A percentile compares a stretch with the other conserved stretches of the same genome.
Evolutionary conservation across 2,797 vertebrate genomes (phyloP).

Genomic region (Chloroceryle amazona): DNA sequence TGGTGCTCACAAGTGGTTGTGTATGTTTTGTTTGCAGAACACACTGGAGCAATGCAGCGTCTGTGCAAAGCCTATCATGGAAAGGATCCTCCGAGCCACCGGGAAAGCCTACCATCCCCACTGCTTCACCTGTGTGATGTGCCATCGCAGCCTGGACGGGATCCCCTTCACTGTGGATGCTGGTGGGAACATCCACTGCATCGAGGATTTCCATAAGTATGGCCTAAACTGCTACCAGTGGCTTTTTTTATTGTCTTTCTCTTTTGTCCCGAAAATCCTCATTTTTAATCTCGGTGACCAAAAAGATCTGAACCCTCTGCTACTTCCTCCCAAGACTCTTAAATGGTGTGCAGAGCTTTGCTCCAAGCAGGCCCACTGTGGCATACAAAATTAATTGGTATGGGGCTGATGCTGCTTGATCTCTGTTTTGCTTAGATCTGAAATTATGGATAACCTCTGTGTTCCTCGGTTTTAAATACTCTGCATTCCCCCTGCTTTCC

Average conservation of each 20-base stretch:
- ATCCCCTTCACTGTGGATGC: constrained; percentile 97
- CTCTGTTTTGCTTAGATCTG: neutral
- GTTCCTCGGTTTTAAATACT: neutral
- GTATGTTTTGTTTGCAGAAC: constrained; percentile 82
- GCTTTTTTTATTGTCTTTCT: neutral
- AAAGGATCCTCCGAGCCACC: constrained; percentile 94
- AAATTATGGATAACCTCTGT: neutral
- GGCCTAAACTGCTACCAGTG: neutral
- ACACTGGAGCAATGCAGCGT: constrained; percentile 96
- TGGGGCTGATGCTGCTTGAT: neutral
- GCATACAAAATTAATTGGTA: neutral
- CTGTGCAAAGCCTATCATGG: constrained; percentile 97
- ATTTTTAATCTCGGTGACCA: neutral
- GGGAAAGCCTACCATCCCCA: constrained; percentile 98
- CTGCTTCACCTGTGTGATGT: constrained; percentile 98
- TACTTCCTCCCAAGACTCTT: neutral
- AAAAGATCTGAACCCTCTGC: neutral
- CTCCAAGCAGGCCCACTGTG: neutral
- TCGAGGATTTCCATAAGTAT: constrained; percentile 99
- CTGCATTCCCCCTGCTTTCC: neutral
- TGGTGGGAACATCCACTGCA: constrained; percentile 97
- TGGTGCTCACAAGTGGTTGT: neutral
- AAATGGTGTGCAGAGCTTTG: neutral
- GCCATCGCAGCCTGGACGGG: constrained; percentile 94
- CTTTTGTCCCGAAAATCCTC: neutral